A percentile compares a stretch with the other conserved stretches of the same genome.
Conservation (phyloP, 2,113 vertebrate species). For the Hemibagrus wyckioides region DNA sequence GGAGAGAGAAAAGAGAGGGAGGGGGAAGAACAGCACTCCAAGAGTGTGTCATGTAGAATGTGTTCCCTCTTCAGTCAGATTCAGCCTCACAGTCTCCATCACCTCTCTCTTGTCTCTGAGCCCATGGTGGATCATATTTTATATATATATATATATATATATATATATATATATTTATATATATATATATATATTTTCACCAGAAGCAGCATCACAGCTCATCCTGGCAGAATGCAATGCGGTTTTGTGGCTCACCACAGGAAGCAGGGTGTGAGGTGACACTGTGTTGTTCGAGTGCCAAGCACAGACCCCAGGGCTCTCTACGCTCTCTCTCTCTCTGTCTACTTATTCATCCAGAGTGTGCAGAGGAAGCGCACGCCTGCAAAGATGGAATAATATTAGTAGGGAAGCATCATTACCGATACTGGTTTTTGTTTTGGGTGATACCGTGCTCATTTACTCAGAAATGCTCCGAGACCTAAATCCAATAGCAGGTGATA, state of each 20-base stretch:
- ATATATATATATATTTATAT: too few species aligned
- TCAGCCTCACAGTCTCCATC: slow-evolving; percentile 36
- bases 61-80: slow-evolving; percentile 39
- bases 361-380: not conserved
- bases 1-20: not conserved
- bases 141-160: too few species aligned
- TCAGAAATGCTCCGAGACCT: not conserved
- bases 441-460: not conserved
- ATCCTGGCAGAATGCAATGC: slow-evolving; percentile 29
- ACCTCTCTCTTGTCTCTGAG: slow-evolving; percentile 27
- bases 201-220: slow-evolving; percentile 7
- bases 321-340: not conserved
- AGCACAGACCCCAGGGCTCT: slow-evolving; percentile 25
- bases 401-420: not conserved
- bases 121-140: slow-evolving; percentile 34
- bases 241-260: slow-evolving; percentile 45
- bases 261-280: slow-evolving; percentile 38
- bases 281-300: slow-evolving; percentile 30
- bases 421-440: not conserved
- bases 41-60: slow-evolving; percentile 43
- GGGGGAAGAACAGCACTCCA: slow-evolving; percentile 29
- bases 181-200: not conserved
- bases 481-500: not conserved
- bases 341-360: not conserved
- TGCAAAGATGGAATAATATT: not conserved